Evolutionary conservation across 2,797 vertebrate genomes (phyloP), one percentile per base, ranked within the genome.

Genomic region (Pangasius mekongensis): DNA sequence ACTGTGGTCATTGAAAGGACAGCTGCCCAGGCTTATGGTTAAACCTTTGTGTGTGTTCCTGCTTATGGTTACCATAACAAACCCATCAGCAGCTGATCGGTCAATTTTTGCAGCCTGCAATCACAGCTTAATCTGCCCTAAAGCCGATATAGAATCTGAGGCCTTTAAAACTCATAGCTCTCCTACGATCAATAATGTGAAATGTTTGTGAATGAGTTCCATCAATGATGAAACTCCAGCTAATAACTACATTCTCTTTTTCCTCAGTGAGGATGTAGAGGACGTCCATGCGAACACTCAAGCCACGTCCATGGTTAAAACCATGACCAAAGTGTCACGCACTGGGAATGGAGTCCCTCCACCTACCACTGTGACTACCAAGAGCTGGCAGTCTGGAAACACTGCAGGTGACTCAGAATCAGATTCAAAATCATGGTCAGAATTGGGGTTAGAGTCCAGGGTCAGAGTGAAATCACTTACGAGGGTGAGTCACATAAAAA

Each of bases 211-310:
- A 52, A 33, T 11, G 11, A 30, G 39, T 76, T 52, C 10, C 39
- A 74, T 33, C 56, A 30, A 4, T 71, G 20, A 20, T 20, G 43
- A 66, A 36, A n/a, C 36, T 52, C 30, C 33, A 81, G 78, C 18
- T 39, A 39, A 36, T 81, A 58, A 58, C 54, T 24, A 22, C 2
- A 1, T 14, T 76, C 0, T 85, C 13, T 87, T 5, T 49, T 27
- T 49, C 16, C 43, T 71, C 90, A 98, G 97, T 85, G 96, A 96
- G 86, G 74, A 91, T 3, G 84, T 90, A 91, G 97, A 97, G 82
- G 91, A 94, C 87, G 20, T 93, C 88, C 90, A 93, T 69, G 93
- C 95, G 0, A 1, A 90, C n/a, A 71, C 93, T 77, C 93, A 95
- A 20, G 81, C 91, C 0, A 93, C 92, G 6, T 87, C 96, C 77